Evolutionary conservation across 2,888 invertebrate species (phyloP), one percentile per base, ranked within the genome.

Genomic region (Oligia latruncula): DNA sequence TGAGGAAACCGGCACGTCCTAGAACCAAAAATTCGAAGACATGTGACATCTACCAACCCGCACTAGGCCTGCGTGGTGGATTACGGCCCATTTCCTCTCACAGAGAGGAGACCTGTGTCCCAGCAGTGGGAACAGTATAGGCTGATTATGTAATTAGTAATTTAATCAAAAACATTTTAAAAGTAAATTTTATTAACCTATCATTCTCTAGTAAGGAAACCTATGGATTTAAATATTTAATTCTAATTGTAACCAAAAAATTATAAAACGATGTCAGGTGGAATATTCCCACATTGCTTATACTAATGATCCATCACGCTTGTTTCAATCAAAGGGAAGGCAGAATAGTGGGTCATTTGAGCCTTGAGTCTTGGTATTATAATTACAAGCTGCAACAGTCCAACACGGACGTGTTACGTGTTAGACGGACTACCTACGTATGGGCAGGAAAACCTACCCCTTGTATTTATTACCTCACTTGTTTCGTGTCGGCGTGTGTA

Each of bases 141-240:
- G 35, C 35, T 35, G 35, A 29, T 29, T 29, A 29, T 29, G 29
- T 29, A 29, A 29, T 29, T 29, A 29, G 1, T 29, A 29, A 29
- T 29, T 29, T 29, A n/a, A 64, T 15, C 1, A 11, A 78, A 66
- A 70, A 43, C 65, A 60, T 68, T 72, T 70, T 40, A 65, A 77
- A 75, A 75, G 52, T 29, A 60, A 0, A 55, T 77, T 74, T 66
- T 76, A 70, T 58, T 4, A 81, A 43, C 68, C 49, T 11, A n/a
- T 46, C 4, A 52, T 77, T 72, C 29, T 60, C 60, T 72, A 67
- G 0, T 72, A 3, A 11, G 73, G n/a, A 5, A 35, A 49, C 35
- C 1, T 60, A 52, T 23, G 20, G 13, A 15, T 52, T 58, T 83
- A 64, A 88, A 89, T 89, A 88, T 82, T 89, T 72, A 70, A 89